Percentiles rank a stretch among this genome's conserved stretches.
These are phyloP conservation scores for Octodon degus DNA, from an alignment of 2,113 vertebrate genomes.

Conservation along the genomic window DNA sequence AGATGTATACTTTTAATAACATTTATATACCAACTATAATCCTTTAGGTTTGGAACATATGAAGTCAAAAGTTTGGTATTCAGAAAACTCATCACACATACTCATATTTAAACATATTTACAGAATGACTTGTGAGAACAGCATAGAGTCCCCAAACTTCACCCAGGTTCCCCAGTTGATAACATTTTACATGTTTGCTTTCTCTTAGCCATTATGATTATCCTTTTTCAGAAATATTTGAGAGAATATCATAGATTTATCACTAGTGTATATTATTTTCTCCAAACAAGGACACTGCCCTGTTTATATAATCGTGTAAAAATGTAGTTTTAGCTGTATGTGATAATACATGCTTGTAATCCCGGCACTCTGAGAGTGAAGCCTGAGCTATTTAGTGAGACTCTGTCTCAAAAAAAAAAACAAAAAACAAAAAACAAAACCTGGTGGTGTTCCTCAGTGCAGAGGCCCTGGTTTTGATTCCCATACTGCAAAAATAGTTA, in stretches of 20 bases:
- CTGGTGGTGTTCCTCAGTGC: background rate
- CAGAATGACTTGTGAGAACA: background rate
- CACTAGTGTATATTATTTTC: background rate
- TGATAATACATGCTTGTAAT: background rate
- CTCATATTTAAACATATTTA: constrained; percentile 13
- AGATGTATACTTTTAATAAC: background rate
- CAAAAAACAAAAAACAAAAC: background rate
- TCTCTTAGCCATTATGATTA: constrained; percentile 8
- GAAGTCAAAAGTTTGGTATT: constrained; percentile 33
- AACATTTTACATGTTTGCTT: constrained; percentile 14
- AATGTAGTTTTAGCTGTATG: background rate
- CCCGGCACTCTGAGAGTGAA: background rate
- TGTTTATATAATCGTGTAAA: background rate
- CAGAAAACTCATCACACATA: constrained; percentile 4
- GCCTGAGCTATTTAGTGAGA: background rate
- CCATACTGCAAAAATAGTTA: background rate
- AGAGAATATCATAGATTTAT: background rate
- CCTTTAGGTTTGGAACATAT: constrained; percentile 37
- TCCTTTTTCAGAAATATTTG: constrained; percentile 39
- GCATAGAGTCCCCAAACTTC: background rate
- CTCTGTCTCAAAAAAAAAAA: background rate
- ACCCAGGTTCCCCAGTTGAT: background rate
- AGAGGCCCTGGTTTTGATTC: background rate
- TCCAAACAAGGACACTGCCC: background rate
- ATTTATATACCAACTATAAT: background rate